These are phyloP conservation scores for Turdus rufiventris DNA, from an alignment of 2,113 vertebrate genomes.

Conservation along the genomic window DNA sequence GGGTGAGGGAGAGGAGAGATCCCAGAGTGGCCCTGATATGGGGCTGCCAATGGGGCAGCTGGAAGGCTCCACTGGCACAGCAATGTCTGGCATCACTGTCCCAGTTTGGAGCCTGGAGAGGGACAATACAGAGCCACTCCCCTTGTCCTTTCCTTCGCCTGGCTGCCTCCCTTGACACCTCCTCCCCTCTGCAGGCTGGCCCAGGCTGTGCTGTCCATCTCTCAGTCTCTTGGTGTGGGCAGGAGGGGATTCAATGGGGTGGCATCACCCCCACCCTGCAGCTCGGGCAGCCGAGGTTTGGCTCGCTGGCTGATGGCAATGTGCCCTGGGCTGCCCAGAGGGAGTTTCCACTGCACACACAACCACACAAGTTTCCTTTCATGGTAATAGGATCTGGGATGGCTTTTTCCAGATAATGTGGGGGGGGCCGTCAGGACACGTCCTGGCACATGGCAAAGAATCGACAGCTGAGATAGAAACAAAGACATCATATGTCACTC, in stretches of 20 bases:
- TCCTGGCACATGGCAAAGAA: not conserved
- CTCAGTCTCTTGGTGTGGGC: not conserved
- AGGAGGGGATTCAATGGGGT: not conserved
- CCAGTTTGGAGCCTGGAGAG: not conserved
- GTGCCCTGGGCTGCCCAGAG: not conserved
- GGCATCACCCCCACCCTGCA: not conserved
- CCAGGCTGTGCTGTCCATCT: not conserved
- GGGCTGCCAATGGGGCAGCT: not conserved
- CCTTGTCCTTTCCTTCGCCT: accelerated
- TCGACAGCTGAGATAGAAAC: not conserved
- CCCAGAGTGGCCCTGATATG: accelerated
- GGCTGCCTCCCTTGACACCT: accelerated
- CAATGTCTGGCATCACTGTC: not conserved
- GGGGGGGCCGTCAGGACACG: not conserved
- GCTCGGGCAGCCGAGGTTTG: accelerated
- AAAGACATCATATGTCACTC: not conserved
- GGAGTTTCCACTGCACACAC: constrained; percentile 4
- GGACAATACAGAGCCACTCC: not conserved
- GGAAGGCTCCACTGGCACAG: not conserved
- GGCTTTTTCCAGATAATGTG: not conserved
- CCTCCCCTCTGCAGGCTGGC: not conserved
- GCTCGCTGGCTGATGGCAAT: not conserved
- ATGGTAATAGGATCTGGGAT: not conserved
- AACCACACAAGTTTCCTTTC: not conserved
- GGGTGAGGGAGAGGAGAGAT: not conserved